Base-by-base conservation (phyloP, 2,797 vertebrate genomes). In the Acipenser transmontanus region DNA sequence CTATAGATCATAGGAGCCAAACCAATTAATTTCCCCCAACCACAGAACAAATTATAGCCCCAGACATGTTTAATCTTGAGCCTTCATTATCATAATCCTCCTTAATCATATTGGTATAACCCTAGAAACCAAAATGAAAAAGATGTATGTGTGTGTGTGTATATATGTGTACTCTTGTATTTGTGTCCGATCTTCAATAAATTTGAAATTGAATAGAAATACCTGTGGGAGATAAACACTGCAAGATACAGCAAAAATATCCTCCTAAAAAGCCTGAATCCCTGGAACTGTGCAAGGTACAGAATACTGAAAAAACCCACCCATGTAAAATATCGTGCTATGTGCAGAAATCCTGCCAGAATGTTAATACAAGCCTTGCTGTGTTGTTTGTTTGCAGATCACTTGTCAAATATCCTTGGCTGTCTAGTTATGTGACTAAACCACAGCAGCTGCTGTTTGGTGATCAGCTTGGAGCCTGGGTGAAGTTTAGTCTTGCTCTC, bases 71-170 rank as follows among this genome's bases (percentile, higher is more conserved):
- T 76, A 74, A 75, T 72, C 66, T 78, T 74, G 76, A 66, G 74
- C 56, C 54, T 76, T 82, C 81, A 85, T 87, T 87, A 86, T 72
- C 85, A 89, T 89, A 90, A 88, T 89, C 87, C 86, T 77, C 79
- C 74, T 84, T 90, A 87, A 89, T 88, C 86, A 85, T 84, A 84
- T 87, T 84, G 86, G 74, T 80, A 76, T 77, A 71, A 81, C 81
- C 68, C 80, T 78, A 70, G 78, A 81, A 74, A 69, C 61, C 62
- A 52, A 61, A 59, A 67, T 63, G 49, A 68, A 64, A 63, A 63
- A 52, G 34, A 4, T 34, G 34, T 34, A 4, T 34, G 34, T 34
- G 20, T 77, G 83, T 81, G 81, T 85, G 80, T 78, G 66, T 13
- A 8, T 11, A 14, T 13, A 9, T 62, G 34, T 34, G 64, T 67